Conservation (phyloP, 2,113 vertebrate genomes). For the Charina bottae region DNA sequence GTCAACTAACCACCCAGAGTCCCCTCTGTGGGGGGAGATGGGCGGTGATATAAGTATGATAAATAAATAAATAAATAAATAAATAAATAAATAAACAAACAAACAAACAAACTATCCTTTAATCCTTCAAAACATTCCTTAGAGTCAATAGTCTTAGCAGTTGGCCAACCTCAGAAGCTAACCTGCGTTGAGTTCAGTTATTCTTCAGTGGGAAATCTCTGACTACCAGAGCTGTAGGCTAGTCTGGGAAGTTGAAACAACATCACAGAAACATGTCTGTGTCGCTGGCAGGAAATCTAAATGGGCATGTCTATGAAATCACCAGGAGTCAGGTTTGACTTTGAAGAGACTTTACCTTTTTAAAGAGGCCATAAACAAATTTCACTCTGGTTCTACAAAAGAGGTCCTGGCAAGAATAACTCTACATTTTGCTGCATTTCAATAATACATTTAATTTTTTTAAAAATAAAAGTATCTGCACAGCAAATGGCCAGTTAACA, state of each 20-base stretch:
- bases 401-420: background rate
- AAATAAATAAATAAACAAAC: no score
- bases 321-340: background rate
- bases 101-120: no score
- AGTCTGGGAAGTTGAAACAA: background rate
- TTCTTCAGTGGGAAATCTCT: background rate
- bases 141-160: background rate
- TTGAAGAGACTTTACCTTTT: background rate
- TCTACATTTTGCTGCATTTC: background rate
- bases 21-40: no score
- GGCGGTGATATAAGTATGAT: no score
- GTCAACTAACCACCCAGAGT: background rate
- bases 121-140: background rate
- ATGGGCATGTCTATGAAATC: background rate
- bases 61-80: no score
- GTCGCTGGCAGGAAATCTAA: background rate
- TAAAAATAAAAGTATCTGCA: constrained; percentile 23
- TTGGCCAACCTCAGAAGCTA: background rate
- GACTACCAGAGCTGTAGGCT: background rate
- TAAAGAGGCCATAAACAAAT: background rate
- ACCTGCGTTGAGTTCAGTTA: background rate
- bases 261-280: background rate
- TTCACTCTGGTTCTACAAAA: background rate
- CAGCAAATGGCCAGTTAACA: constrained; percentile 30
- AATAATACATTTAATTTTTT: background rate